Conservation (phyloP, 2,113 vertebrate species). For the Picathartes gymnocephalus region DNA sequence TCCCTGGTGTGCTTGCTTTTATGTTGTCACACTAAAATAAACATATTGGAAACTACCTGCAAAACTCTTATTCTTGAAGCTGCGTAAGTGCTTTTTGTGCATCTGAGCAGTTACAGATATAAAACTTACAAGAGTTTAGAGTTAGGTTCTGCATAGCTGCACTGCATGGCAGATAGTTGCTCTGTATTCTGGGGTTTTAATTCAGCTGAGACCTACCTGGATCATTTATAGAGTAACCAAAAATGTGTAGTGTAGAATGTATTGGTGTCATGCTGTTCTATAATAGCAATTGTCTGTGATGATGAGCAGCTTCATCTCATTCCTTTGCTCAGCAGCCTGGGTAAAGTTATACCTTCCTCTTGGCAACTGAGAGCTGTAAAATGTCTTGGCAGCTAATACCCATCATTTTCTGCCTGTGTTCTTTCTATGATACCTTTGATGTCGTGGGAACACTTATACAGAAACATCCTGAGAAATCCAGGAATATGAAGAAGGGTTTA, state of each 20-base stretch:
- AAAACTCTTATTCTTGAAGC: background rate
- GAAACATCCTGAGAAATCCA: constrained; percentile 2
- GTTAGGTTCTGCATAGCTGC: background rate
- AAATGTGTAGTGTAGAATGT: background rate
- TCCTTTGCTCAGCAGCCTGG: background rate
- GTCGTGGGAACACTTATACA: constrained; percentile 11
- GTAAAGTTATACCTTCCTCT: background rate
- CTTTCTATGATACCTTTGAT: constrained; percentile 43
- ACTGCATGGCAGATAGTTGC: background rate
- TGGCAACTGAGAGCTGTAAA: background rate
- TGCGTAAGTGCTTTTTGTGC: background rate
- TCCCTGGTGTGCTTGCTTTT: background rate
- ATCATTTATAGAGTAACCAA: background rate
- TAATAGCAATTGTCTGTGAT: background rate
- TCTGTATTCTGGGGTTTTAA: background rate
- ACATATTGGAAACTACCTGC: background rate
- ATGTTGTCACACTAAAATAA: background rate
- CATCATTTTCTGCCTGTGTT: constrained; percentile 31
- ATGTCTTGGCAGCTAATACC: constrained; percentile 32
- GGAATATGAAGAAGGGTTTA: background rate
- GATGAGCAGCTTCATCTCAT: background rate
- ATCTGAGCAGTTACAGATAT: background rate
- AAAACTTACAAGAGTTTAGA: background rate
- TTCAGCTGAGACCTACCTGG: background rate
- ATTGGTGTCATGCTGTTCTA: background rate